phyloP scores from a whole-genome alignment of 2,888 invertebrate species.

The Melanotus villosus region DNA sequence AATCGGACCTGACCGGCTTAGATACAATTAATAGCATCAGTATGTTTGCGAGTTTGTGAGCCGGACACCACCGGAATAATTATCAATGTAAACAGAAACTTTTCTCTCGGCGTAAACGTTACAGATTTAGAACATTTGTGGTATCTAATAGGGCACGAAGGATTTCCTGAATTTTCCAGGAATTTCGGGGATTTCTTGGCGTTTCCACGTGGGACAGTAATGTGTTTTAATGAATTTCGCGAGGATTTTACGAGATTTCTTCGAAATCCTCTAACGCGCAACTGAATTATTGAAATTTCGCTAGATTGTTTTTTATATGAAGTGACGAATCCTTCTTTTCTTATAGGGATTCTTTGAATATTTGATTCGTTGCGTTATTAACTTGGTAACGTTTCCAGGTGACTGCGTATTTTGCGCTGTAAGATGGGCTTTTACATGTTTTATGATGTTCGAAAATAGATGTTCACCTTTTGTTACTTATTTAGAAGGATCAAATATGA shows the following conservation, averaged over 20 bases:
- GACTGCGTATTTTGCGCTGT: no score
- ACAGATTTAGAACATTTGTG: background rate
- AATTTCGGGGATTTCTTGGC: background rate
- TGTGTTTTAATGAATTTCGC: background rate
- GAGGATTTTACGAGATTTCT: background rate
- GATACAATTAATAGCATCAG: background rate
- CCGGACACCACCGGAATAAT: background rate
- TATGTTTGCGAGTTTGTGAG: background rate
- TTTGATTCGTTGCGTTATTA: background rate
- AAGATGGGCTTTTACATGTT: no score
- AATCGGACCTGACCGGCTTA: conserved; percentile 12
- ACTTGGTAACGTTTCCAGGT: no score
- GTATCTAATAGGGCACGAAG: conserved; percentile 1
- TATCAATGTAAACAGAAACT: background rate
- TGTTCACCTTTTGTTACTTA: no score
- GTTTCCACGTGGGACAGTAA: background rate
- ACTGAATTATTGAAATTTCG: background rate
- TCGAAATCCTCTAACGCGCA: background rate
- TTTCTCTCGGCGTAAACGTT: background rate
- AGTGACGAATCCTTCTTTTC: background rate
- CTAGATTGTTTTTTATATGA: background rate
- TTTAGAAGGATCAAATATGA: no score
- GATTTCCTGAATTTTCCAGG: conserved; percentile 7
- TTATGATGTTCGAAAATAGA: no score
- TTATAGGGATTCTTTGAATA: background rate